phyloP scores from a whole-genome alignment of 2,113 vertebrate genomes.

The Rhodinocichla rosea region DNA sequence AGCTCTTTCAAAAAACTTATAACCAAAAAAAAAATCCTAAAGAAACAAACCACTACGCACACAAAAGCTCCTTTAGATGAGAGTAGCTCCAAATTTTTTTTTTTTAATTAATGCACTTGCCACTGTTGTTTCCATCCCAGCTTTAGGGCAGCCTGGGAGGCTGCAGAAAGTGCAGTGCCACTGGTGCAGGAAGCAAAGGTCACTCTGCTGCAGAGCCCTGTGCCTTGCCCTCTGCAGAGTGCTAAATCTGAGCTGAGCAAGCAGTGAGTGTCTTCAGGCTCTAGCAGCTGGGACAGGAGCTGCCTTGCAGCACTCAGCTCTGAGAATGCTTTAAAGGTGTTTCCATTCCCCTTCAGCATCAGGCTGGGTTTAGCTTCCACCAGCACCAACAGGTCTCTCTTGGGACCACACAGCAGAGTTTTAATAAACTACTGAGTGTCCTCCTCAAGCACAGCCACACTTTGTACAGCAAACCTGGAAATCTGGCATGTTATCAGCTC shows the following conservation, averaged over 20 bases:
- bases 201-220: not conserved
- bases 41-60: not conserved
- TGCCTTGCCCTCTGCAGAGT: not conserved
- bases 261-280: too few species aligned
- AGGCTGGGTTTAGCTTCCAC: not conserved
- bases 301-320: not conserved
- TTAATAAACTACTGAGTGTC: not conserved
- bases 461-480: not conserved
- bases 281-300: not conserved
- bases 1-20: not conserved
- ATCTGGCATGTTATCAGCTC: not conserved
- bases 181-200: not conserved
- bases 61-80: not conserved
- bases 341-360: not conserved
- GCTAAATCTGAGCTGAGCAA: not conserved
- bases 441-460: not conserved
- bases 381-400: not conserved
- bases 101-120: not conserved
- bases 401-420: not conserved
- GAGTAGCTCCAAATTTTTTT: not conserved
- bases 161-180: not conserved
- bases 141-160: not conserved
- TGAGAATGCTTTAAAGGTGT: not conserved
- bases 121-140: accelerated
- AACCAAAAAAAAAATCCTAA: not conserved